These are phyloP conservation scores for Pristionchus mayeri DNA, from an alignment of 2,888 invertebrate genomes.

Conservation along the genomic window DNA sequence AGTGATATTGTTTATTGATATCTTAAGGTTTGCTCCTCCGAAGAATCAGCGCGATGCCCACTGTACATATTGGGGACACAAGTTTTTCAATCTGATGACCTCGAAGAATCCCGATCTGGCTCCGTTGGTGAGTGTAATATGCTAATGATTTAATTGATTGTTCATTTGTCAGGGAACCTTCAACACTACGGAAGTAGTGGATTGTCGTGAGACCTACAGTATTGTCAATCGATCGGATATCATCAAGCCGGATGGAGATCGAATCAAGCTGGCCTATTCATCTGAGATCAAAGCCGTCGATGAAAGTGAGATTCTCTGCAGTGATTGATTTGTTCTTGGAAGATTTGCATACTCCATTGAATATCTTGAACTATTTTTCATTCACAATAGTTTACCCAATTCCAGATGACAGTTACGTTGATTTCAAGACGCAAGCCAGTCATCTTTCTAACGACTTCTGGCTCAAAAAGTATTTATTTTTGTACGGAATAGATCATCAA, in stretches of 20 bases:
- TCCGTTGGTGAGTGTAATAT: not conserved
- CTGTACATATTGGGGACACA: constrained; percentile 24
- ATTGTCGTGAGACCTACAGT: constrained; percentile 29
- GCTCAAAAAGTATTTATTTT: not conserved
- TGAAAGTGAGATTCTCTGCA: constrained; percentile 50
- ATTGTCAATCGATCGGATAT: not conserved
- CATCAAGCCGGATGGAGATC: not conserved
- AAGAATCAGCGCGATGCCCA: not conserved
- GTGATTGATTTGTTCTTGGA: too few species aligned
- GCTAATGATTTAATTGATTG: not conserved
- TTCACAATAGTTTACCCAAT: not conserved
- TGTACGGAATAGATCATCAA: not conserved
- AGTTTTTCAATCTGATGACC: not conserved
- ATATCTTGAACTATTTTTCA: too few species aligned
- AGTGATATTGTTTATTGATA: too few species aligned
- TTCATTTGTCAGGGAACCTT: not conserved
- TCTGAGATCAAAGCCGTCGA: constrained; percentile 63
- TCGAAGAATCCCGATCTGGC: not conserved
- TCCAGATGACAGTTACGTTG: constrained; percentile 34
- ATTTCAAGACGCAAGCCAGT: constrained; percentile 10
- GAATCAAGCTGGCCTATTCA: constrained; percentile 42
- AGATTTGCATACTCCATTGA: too few species aligned
- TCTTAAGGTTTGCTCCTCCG: not conserved
- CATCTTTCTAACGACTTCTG: constrained; percentile 20
- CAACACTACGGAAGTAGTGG: not conserved